phyloP scores from a whole-genome alignment of 2,113 vertebrate species.

The human region DNA sequence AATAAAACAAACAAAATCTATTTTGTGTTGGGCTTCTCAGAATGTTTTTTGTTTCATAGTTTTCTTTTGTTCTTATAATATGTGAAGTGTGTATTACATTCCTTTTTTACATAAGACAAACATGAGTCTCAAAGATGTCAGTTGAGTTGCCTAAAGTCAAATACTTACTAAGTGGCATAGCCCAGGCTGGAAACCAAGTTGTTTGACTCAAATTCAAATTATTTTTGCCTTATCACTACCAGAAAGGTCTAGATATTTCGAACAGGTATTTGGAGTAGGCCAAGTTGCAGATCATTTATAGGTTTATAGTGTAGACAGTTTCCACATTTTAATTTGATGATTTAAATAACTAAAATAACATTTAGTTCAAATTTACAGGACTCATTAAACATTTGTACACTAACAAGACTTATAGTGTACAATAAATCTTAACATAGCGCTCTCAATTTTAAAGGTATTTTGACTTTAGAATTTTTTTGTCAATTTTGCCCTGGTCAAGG shows the following conservation, averaged over 20 bases:
- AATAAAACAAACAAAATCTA: background rate
- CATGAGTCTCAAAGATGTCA: background rate
- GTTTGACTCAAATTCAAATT: background rate
- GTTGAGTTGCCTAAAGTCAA: background rate
- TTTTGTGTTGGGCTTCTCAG: background rate
- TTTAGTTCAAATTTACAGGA: background rate
- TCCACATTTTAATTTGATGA: background rate
- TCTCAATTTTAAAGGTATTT: background rate
- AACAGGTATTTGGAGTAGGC: background rate
- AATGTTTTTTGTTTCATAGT: background rate
- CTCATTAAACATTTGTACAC: background rate
- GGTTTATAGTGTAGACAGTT: background rate
- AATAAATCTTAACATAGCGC: background rate
- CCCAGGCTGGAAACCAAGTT: background rate
- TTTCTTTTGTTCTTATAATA: background rate
- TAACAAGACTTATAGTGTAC: background rate
- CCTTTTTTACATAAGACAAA: background rate
- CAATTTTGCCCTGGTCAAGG: background rate
- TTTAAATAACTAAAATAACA: background rate
- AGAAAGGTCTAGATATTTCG: background rate
- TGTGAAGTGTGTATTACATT: background rate
- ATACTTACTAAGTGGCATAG: background rate
- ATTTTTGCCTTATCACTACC: background rate
- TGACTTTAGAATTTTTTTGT: background rate
- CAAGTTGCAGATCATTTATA: background rate